Base-by-base conservation (phyloP, 2,888 invertebrate species). In the Hipparchia sbordonii region DNA sequence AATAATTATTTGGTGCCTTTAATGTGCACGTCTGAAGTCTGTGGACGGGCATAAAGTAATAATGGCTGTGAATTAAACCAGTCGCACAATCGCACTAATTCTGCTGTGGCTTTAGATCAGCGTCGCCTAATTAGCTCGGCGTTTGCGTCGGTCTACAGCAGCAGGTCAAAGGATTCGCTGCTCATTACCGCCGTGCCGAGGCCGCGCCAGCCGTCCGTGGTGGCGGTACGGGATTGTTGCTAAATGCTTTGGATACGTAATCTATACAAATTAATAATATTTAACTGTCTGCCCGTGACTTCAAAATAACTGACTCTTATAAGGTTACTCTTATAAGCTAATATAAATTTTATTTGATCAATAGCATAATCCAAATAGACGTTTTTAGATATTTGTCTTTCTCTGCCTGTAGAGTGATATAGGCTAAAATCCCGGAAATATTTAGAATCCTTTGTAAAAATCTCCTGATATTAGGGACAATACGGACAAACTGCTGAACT, bases 151-250 rank as follows among this genome's bases (percentile, higher is more conserved):
- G 79, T 81, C 82, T 82, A 80, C 80, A 85, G 84, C 89, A 86
- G 84, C 87, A 87, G 89, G 89, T 92, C 93, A 93, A 93, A 93
- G 92, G 91, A 90, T 90, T 87, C 86, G 85, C 87, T 85, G 89
- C 92, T 93, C 92, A 91, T 92, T 92, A 92, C 88, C 83, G 84
- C 84, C 80, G 81, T 82, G 84, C 85, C 1, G 48, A 7, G 48
- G 3, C 57, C 7, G 57, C 3, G 57, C 13, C 82, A 82, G 82
- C 84, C 83, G 78, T 81, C 80, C 81, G 77, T 82, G 74, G 75
- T 84, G 85, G 82, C 84, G 85, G 82, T 85, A 82, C 82, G 84
- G 83, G 82, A 83, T 83, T 86, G 85, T 86, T 82, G 84, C 83
- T 82, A 76, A 79, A 78, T 79, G 82, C 82, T 85, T 82, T 87